phyloP scores from a whole-genome alignment of 2,797 vertebrate species.

The Buceros bicornis region DNA sequence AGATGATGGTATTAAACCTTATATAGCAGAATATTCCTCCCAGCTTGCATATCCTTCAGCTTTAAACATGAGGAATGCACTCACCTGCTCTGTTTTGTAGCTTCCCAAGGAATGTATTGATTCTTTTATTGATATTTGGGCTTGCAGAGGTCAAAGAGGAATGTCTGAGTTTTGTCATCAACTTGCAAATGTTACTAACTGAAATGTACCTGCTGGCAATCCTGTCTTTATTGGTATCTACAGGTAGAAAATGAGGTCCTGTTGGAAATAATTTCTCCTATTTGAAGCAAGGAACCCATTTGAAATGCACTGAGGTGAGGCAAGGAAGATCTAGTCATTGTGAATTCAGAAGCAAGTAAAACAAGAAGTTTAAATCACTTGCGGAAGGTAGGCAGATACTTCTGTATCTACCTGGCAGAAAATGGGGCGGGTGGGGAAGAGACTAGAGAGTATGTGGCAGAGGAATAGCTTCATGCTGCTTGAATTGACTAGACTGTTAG shows the following conservation, averaged over 20 bases:
- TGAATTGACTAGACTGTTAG: background rate
- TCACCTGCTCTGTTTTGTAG: background rate
- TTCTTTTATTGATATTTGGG: background rate
- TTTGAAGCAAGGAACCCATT: background rate
- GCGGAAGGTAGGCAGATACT: background rate
- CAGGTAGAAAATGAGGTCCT: background rate
- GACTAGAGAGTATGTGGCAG: background rate
- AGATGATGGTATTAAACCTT: background rate
- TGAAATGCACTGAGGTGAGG: background rate
- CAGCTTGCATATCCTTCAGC: background rate
- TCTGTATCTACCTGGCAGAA: background rate
- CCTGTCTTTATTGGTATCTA: background rate
- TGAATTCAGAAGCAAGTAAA: background rate
- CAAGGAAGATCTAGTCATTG: background rate
- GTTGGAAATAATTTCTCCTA: background rate
- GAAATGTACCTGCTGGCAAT: background rate
- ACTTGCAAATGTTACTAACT: background rate
- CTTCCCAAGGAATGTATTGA: background rate
- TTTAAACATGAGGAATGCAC: fast-evolving
- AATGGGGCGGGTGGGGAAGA: background rate
- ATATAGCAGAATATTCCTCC: background rate
- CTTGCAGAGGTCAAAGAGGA: background rate
- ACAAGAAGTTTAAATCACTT: background rate
- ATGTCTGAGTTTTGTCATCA: background rate
- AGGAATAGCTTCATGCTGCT: background rate